These are phyloP conservation scores for Holothuria glaberrima DNA, from an alignment of 35 echinoderm and acorn worm genomes.

Conservation along the genomic window DNA sequence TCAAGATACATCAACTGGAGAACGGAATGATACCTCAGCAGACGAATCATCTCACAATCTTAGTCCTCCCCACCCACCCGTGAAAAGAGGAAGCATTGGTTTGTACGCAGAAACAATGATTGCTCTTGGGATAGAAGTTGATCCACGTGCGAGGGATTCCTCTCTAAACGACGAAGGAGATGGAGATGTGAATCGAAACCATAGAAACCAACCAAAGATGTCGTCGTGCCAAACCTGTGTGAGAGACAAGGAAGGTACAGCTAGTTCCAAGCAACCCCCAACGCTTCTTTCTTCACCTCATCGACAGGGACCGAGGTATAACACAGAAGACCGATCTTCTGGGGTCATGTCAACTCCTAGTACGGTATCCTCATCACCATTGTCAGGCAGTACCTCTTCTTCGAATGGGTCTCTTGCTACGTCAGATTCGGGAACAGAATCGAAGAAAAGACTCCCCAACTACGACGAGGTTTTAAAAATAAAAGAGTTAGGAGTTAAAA, in stretches of 20 bases:
- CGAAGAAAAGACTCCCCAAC: constrained; percentile 21
- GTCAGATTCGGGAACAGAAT: neutral
- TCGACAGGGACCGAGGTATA: neutral
- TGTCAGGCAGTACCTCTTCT: constrained; percentile 43
- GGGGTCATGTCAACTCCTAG: neutral
- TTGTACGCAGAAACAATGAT: constrained; percentile 52
- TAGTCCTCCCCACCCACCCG: constrained; percentile 7
- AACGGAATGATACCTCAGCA: too few species aligned
- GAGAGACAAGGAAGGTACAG: neutral
- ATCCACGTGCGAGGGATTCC: neutral
- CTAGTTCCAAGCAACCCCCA: neutral
- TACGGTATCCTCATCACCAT: neutral
- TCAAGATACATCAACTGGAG: too few species aligned
- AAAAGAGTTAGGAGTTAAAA: constrained; percentile 50
- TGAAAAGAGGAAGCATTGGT: constrained; percentile 40
- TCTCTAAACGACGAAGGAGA: neutral
- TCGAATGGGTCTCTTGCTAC: constrained; percentile 34
- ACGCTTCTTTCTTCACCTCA: neutral
- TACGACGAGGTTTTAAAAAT: constrained; percentile 48
- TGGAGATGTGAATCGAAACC: constrained; percentile 23
- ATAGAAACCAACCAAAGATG: neutral
- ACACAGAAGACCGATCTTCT: too few species aligned
- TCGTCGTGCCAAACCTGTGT: neutral
- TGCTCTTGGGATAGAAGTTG: constrained; percentile 15
- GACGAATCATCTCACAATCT: neutral